phyloP scores from a whole-genome alignment of 2,113 vertebrate genomes.

The Lutjanus erythropterus region DNA sequence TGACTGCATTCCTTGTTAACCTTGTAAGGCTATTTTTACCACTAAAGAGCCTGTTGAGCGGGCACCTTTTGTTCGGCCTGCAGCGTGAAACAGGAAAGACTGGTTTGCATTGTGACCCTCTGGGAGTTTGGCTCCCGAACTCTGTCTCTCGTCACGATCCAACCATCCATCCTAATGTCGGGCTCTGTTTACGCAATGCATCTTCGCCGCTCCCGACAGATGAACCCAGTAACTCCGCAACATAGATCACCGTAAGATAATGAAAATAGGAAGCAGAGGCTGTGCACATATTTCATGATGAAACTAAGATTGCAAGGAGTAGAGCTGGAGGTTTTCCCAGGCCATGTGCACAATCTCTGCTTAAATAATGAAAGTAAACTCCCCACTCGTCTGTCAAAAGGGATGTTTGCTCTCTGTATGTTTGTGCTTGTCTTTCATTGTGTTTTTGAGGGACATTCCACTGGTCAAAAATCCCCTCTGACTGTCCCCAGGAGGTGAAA shows the following conservation, averaged over 20 bases:
- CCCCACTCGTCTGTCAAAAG: constrained; percentile 9
- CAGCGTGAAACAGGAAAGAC: constrained; percentile 60
- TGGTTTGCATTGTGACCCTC: constrained; percentile 51
- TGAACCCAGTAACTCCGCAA: constrained; percentile 5
- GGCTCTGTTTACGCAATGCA: constrained; percentile 27
- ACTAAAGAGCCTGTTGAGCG: constrained; percentile 39
- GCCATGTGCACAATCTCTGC: constrained; percentile 4
- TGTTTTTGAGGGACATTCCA: constrained; percentile 64
- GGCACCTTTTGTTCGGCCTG: constrained; percentile 59
- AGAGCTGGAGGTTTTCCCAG: constrained; percentile 47
- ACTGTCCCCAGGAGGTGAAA: constrained; percentile 56
- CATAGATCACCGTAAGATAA: not conserved
- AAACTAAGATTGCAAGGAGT: constrained; percentile 33
- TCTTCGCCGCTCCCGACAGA: constrained; percentile 19
- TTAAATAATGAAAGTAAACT: constrained; percentile 20
- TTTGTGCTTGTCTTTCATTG: constrained; percentile 51
- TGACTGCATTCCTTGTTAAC: constrained; percentile 77
- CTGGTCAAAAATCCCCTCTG: constrained; percentile 40
- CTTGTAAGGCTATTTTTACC: constrained; percentile 78
- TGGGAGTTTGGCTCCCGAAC: constrained; percentile 30
- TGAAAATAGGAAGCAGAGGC: constrained; percentile 22
- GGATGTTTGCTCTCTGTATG: constrained; percentile 49
- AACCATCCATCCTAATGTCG: constrained; percentile 41
- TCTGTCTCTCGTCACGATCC: constrained; percentile 33
- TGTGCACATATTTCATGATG: constrained; percentile 19